Conservation (phyloP, 2,888 invertebrate genomes). For the Ephialtes manifestator region DNA sequence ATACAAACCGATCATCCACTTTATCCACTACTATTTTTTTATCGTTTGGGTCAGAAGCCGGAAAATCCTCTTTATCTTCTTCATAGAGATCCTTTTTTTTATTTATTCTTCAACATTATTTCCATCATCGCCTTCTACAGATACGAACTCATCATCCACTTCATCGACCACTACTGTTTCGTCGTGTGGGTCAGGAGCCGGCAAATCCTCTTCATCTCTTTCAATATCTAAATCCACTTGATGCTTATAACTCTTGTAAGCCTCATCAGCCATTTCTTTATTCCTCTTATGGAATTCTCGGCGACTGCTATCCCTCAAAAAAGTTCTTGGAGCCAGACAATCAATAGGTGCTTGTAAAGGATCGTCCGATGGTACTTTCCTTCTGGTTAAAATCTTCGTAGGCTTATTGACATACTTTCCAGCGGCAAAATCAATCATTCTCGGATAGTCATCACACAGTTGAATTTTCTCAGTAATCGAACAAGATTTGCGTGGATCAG, state of each 20-base stretch:
- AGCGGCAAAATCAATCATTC: slow-evolving; percentile 75
- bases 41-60: neutral
- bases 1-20: neutral
- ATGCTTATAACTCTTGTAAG: slow-evolving; percentile 75
- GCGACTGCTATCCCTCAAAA: slow-evolving; percentile 72
- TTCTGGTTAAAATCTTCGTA: slow-evolving; percentile 59
- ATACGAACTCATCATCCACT: neutral
- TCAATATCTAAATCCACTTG: slow-evolving; percentile 54
- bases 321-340: slow-evolving; percentile 69
- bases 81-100: neutral
- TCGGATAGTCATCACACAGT: slow-evolving; percentile 76
- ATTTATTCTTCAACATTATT: slow-evolving; percentile 11
- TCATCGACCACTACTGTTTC: slow-evolving; percentile 61
- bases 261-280: slow-evolving; percentile 73
- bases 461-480: slow-evolving; percentile 68
- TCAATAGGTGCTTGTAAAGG: slow-evolving; percentile 68
- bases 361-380: slow-evolving; percentile 44
- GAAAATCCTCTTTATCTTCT: neutral
- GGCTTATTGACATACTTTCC: slow-evolving; percentile 27
- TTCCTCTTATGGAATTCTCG: slow-evolving; percentile 70
- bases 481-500: slow-evolving; percentile 29
- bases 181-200: neutral
- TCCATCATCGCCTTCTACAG: neutral
- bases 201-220: neutral
- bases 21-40: slow-evolving; percentile 6